These are phyloP conservation scores for Mesocricetus auratus DNA, from an alignment of 2,113 vertebrate species.

Conservation along the genomic window DNA sequence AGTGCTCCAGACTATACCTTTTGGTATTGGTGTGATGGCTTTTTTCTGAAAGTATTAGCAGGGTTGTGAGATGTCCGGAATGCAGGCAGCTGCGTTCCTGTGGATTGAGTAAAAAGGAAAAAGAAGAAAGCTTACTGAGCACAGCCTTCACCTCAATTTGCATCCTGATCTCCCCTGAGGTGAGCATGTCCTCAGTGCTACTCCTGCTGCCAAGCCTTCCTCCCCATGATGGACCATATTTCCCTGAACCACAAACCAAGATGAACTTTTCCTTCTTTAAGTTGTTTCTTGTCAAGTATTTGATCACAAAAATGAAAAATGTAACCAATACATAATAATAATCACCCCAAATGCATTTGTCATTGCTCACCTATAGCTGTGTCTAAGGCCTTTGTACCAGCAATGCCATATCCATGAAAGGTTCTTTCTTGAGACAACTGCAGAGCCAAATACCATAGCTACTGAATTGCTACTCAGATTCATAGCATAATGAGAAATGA, in stretches of 20 bases:
- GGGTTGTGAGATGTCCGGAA: background rate
- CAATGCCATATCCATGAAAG: background rate
- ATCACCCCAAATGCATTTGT: background rate
- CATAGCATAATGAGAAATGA: constrained; percentile 14
- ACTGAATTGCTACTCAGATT: background rate
- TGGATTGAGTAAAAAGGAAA: background rate
- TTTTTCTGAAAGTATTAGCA: background rate
- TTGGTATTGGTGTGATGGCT: background rate
- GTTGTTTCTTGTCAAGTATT: background rate
- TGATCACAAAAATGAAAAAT: background rate
- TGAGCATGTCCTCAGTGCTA: background rate
- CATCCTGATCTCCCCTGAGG: background rate
- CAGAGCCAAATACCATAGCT: background rate
- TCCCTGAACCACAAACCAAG: background rate
- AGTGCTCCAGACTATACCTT: background rate
- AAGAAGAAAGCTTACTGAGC: background rate
- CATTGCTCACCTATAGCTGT: background rate
- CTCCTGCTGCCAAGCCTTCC: background rate
- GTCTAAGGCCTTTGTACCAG: background rate
- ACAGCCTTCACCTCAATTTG: background rate
- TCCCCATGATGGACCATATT: background rate
- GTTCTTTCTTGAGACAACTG: background rate
- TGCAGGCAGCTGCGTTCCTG: background rate
- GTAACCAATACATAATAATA: background rate
- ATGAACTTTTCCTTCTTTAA: background rate